Percentiles rank a stretch among this genome's conserved stretches.
phyloP scores from a whole-genome alignment of 2,797 vertebrate species.

The Alectoris magna region DNA sequence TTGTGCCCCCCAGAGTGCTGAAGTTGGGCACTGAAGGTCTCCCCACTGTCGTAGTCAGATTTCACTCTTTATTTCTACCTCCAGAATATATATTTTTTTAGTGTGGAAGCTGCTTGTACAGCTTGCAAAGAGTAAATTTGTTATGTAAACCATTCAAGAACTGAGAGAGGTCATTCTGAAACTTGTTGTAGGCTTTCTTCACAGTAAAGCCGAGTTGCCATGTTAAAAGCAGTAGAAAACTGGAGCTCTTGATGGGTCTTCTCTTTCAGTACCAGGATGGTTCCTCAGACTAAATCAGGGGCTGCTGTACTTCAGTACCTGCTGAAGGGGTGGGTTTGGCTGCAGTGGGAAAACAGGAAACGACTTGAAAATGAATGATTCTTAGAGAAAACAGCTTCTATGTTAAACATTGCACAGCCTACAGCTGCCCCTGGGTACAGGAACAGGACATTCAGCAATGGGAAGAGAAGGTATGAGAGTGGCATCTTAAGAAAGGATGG shows the following conservation, averaged over 20 bases:
- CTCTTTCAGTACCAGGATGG: neutral
- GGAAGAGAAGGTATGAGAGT: neutral
- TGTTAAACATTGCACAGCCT: neutral
- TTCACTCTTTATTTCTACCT: neutral
- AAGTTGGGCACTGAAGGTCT: neutral
- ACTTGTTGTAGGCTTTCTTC: neutral
- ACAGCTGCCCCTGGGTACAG: slow-evolving; percentile 1
- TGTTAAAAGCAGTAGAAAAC: neutral
- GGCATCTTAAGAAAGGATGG: rapidly evolving
- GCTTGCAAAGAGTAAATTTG: neutral
- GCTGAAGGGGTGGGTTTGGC: slow-evolving; percentile 65
- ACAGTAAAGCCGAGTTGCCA: neutral
- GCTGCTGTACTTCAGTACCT: slow-evolving; percentile 33
- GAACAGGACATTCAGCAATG: neutral
- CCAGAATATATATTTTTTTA: neutral
- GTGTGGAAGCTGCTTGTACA: neutral
- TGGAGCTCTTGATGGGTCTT: neutral
- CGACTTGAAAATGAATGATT: slow-evolving; percentile 67
- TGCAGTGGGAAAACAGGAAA: slow-evolving; percentile 74
- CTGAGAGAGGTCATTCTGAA: neutral
- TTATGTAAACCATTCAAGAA: neutral
- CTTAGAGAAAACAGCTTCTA: slow-evolving; percentile 62
- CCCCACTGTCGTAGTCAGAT: neutral
- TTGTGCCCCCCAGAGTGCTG: neutral
- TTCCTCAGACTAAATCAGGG: neutral